Evolutionary conservation across 2,113 vertebrate genomes (phyloP).

Genomic region (Loxodonta africana): DNA sequence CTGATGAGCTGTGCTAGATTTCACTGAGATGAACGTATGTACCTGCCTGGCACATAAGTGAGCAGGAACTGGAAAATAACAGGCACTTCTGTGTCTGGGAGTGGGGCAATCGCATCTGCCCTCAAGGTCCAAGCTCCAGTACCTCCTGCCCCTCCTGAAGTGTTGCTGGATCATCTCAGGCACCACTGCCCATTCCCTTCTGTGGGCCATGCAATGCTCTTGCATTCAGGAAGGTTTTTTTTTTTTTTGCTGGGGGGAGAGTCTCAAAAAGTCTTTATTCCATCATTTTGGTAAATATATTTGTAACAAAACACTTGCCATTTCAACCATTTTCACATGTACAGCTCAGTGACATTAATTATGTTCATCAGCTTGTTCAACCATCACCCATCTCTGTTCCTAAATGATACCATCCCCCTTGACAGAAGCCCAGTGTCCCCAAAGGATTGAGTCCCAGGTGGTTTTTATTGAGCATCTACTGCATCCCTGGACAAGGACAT

Average conservation of each 20-base stretch:
- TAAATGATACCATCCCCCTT: not conserved
- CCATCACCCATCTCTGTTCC: not conserved
- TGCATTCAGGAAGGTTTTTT: not conserved
- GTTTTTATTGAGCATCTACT: conserved; percentile 4
- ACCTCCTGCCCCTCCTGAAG: not conserved
- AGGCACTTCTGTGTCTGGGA: not conserved
- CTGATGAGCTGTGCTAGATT: not conserved
- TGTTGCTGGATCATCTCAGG: not conserved
- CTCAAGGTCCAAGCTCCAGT: not conserved
- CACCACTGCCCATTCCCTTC: not conserved
- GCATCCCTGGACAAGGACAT: no score
- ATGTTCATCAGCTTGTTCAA: not conserved
- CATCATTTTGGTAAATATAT: not conserved
- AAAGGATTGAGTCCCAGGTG: not conserved
- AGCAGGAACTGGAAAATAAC: not conserved
- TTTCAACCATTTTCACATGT: not conserved
- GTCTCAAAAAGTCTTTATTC: not conserved
- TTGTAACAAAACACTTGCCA: not conserved
- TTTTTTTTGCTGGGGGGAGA: not conserved
- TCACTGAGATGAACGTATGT: not conserved
- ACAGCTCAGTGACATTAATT: not conserved
- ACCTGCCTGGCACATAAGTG: not conserved
- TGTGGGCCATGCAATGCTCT: not conserved
- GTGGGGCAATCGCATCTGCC: not conserved
- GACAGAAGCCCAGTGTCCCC: not conserved